Conservation (phyloP, 2,113 vertebrate genomes). For the Serinus canaria region DNA sequence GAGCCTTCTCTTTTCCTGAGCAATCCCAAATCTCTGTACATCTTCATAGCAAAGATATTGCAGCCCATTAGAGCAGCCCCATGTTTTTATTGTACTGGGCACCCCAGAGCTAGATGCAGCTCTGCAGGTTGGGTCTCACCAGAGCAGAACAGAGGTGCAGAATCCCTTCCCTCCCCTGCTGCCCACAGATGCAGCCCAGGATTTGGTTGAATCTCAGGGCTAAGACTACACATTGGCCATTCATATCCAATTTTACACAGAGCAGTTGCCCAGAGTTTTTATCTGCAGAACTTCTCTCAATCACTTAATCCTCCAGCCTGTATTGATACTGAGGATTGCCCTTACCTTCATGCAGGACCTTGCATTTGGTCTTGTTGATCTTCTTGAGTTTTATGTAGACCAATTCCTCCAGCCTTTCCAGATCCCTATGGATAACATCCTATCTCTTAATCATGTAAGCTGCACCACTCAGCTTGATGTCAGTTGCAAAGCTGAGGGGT, state of each 20-base stretch:
- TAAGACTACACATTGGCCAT: neutral
- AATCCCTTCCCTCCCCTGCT: neutral
- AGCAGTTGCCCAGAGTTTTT: neutral
- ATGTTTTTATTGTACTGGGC: neutral
- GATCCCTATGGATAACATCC: neutral
- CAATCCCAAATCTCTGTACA: neutral
- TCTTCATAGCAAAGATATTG: neutral
- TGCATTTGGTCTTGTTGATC: neutral
- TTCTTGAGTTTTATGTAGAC: neutral
- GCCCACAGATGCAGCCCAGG: rapidly evolving
- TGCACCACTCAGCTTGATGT: neutral
- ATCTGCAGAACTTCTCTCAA: neutral
- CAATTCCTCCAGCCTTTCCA: neutral
- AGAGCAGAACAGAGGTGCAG: rapidly evolving
- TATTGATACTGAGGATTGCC: neutral
- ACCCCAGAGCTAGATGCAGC: neutral
- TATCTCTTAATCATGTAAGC: rapidly evolving
- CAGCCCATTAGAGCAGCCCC: neutral
- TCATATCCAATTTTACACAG: neutral
- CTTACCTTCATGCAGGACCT: neutral
- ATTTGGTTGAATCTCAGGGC: neutral
- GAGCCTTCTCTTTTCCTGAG: neutral
- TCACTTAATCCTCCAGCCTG: neutral
- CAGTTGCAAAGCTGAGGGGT: neutral
- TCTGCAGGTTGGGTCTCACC: rapidly evolving